phyloP scores from a whole-genome alignment of 2,797 vertebrate genomes.

The Atherinosoma microstoma region DNA sequence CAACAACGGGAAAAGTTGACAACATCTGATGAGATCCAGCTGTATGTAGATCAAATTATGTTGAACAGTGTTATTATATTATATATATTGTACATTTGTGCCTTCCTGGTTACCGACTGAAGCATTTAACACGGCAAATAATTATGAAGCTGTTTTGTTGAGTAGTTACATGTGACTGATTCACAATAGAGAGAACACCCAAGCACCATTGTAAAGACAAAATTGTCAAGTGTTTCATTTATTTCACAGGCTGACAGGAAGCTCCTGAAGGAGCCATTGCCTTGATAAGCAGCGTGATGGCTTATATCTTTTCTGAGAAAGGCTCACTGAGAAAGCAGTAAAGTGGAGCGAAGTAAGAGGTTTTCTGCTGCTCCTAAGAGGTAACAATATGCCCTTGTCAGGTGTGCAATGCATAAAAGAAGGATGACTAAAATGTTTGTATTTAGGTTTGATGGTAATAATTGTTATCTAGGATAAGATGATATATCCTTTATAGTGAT shows the following conservation, averaged over 20 bases:
- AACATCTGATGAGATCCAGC: background rate
- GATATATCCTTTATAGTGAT: too few species aligned
- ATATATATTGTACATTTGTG: background rate
- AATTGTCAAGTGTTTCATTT: constrained; percentile 46
- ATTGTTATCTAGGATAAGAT: too few species aligned
- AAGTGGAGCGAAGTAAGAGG: constrained; percentile 10
- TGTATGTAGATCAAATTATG: background rate
- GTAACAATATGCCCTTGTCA: constrained; percentile 15
- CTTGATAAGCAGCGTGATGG: constrained; percentile 40
- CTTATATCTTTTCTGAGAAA: constrained; percentile 43
- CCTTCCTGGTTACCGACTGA: background rate
- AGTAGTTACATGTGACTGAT: constrained; percentile 5
- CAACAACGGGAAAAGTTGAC: background rate
- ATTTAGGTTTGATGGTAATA: background rate
- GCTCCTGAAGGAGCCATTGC: constrained; percentile 38
- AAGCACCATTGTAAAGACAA: constrained; percentile 7
- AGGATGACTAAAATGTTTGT: background rate
- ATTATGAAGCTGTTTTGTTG: constrained; percentile 12
- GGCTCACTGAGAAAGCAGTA: constrained; percentile 8
- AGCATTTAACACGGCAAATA: constrained; percentile 4
- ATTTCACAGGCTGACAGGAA: constrained; percentile 38
- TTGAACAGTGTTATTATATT: background rate
- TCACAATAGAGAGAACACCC: constrained; percentile 21
- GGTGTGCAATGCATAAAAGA: background rate
- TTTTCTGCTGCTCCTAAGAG: constrained; percentile 6